A percentile compares a stretch with the other conserved stretches of the same genome.
Evolutionary conservation across 1,140 invertebrate genomes (phyloP).

Genomic region (Polyergus mexicanus): DNA sequence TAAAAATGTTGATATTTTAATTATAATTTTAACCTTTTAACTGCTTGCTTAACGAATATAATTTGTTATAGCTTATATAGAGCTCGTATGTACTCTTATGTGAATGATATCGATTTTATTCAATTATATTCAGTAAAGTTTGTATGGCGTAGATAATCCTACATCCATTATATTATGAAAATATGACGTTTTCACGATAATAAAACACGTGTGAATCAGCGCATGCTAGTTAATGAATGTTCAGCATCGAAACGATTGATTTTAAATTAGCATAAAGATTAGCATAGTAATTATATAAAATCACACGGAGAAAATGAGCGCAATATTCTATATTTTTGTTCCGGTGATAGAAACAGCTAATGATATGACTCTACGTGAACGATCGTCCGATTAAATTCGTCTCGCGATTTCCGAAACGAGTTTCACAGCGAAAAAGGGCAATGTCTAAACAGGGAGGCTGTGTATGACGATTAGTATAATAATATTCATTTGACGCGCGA

Average conservation of each 20-base stretch:
- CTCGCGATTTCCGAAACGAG: neutral
- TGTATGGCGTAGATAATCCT: neutral
- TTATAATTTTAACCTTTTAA: slow-evolving; percentile 1
- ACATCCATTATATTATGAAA: neutral
- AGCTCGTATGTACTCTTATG: neutral
- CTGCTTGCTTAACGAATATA: neutral
- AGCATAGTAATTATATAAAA: slow-evolving; percentile 1
- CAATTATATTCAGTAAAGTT: slow-evolving; percentile 9
- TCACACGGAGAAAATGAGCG: neutral
- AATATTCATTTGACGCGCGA: slow-evolving; percentile 66
- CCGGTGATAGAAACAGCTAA: neutral
- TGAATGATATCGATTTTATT: slow-evolving; percentile 6
- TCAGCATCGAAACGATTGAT: slow-evolving; percentile 15
- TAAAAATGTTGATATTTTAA: slow-evolving; percentile 17
- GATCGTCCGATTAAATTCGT: neutral
- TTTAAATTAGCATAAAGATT: slow-evolving; percentile 19
- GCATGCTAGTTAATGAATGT: neutral
- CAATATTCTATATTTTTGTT: neutral
- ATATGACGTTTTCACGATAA: slow-evolving; percentile 1
- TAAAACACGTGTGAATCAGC: neutral
- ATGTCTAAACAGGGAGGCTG: slow-evolving; percentile 30
- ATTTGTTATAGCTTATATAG: neutral
- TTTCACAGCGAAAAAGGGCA: slow-evolving; percentile 50
- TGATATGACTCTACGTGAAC: neutral
- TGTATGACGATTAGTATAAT: slow-evolving; percentile 57